Conservation (phyloP, 2,888 invertebrate species). For the Erynnis tages region DNA sequence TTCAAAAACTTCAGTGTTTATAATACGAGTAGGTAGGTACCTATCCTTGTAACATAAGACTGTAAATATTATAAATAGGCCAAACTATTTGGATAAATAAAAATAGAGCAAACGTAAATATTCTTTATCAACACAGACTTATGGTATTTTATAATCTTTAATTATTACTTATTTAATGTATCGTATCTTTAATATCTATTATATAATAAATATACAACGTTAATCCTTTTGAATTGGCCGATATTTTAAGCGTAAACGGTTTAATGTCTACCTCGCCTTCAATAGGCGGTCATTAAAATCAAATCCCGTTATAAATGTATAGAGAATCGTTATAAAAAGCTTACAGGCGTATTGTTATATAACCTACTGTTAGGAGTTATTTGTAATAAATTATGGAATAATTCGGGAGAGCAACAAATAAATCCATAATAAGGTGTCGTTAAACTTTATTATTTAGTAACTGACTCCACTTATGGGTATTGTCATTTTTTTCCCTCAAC, state of each 20-base stretch:
- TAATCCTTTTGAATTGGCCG: constrained; percentile 23
- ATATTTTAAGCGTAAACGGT: constrained; percentile 21
- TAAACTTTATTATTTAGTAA: constrained; percentile 48
- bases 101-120: neutral
- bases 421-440: constrained; percentile 74
- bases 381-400: constrained; percentile 79
- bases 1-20: no score
- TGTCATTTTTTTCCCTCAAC: constrained; percentile 66
- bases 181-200: constrained; percentile 16
- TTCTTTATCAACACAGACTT: constrained; percentile 4
- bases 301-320: constrained; percentile 68
- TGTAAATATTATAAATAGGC: no score
- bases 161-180: constrained; percentile 24
- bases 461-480: constrained; percentile 67
- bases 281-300: constrained; percentile 63
- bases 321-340: constrained; percentile 41
- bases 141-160: constrained; percentile 12
- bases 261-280: constrained; percentile 30
- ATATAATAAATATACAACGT: constrained; percentile 21
- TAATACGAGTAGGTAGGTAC: no score
- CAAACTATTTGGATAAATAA: no score
- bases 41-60: no score
- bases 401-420: constrained; percentile 72
- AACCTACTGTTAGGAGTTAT: constrained; percentile 58
- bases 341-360: constrained; percentile 42